Base-by-base conservation (phyloP, 2,888 invertebrate species). In the Euzetes globulus region DNA sequence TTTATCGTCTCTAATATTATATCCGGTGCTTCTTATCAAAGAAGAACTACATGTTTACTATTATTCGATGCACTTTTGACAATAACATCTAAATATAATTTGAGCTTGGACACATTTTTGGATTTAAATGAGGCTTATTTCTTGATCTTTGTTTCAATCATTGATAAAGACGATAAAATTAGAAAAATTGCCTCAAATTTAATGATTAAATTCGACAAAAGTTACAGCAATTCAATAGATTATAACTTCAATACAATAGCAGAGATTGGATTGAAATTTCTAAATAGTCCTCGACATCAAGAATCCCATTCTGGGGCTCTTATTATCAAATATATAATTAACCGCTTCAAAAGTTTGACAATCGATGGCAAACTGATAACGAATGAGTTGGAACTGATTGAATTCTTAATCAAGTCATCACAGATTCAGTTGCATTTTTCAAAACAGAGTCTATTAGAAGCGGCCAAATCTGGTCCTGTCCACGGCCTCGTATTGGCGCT, bases 81-180 rank as follows among this genome's bases (percentile, higher is more conserved):
- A 1, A 71, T 71, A 3, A n/a, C 27, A 15, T 27, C 22, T 1
- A 41, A 60, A 41, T 19, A 71, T 27, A 19, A 52, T 22, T 29
- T 60, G 7, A 0, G 19, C 22, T 41, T 68, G 19, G 1, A 27
- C 27, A n/a, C 11, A 9, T 15, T 11, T 47, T 47, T 45, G 25
- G 45, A 65, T 29, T 33, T 63, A 15, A 45, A 65, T 4, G 4
- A 11, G 17, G 70, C 27, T 13, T 27, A 45, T 55, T 50, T 47
- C 11, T 11, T 71, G 19, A 33, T 74, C 11, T 17, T 74, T 1
- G 15, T 71, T n/a, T 70, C 71, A 17, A 11, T 74, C 17, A 22
- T 74, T 2, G 74, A 74, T 19, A 74, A 74, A 47, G 74, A 74
- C 47, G 74, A 74, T 25, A 74, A 74, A 60, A 52, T 74, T 15